Evolutionary conservation across 2,888 invertebrate genomes (phyloP).

Genomic region (Xylota sylvarum): DNA sequence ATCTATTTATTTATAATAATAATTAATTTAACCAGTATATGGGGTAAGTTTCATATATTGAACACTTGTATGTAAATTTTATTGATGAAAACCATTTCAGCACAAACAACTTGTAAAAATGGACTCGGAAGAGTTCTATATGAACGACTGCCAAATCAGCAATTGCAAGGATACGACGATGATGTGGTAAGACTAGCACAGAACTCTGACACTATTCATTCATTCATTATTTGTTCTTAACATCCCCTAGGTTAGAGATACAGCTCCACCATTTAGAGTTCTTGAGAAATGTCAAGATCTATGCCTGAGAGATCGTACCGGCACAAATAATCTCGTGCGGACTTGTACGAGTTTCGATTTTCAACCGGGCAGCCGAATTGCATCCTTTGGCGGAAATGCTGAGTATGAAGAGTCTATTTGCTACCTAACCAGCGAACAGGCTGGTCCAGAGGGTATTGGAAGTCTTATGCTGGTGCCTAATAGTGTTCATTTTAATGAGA

Average conservation of each 20-base stretch:
- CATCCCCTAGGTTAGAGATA: constrained; percentile 88
- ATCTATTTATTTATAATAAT: constrained; percentile 55
- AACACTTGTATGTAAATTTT: not conserved
- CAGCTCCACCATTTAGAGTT: constrained; percentile 93
- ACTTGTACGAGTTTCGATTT: constrained; percentile 96
- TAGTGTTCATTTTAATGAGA: constrained; percentile 95
- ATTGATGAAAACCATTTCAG: constrained; percentile 75
- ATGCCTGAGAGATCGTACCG: constrained; percentile 91
- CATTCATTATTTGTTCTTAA: not conserved
- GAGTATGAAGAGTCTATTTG: constrained; percentile 96
- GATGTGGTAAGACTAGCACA: constrained; percentile 89
- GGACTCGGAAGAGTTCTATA: constrained; percentile 95
- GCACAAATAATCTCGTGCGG: constrained; percentile 92
- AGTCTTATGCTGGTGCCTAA: constrained; percentile 95
- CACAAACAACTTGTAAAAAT: constrained; percentile 95
- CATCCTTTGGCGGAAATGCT: constrained; percentile 92
- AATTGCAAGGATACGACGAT: constrained; percentile 95
- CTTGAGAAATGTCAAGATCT: constrained; percentile 95
- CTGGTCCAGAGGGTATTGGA: constrained; percentile 94
- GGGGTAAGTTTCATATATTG: constrained; percentile 45
- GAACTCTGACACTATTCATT: not conserved
- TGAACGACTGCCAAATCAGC: constrained; percentile 94
- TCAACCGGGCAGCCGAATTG: constrained; percentile 94
- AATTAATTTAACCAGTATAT: constrained; percentile 63
- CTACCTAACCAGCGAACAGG: constrained; percentile 93